Conservation (phyloP, 1,140 invertebrate genomes). For the Berghia stephanieae region DNA sequence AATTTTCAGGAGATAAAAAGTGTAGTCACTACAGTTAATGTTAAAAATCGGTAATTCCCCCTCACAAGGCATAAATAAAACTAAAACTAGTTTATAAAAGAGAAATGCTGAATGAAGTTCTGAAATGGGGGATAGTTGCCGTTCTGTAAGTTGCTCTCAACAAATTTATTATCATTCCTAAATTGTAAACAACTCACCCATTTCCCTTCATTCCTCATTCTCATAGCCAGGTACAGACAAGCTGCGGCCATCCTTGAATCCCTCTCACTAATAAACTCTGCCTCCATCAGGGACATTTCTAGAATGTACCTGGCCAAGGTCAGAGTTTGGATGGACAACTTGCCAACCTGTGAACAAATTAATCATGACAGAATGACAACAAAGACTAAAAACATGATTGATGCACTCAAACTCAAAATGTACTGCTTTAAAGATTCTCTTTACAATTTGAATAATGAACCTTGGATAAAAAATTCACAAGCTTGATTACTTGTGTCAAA, state of each 20-base stretch:
- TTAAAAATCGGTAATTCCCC: too few relatives aligned
- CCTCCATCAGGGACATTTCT: conserved; percentile 93
- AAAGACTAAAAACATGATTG: background rate
- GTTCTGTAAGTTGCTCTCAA: background rate
- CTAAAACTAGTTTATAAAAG: background rate
- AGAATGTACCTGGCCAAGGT: conserved; percentile 94
- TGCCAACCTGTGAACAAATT: conserved; percentile 77
- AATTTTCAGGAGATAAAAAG: too few relatives aligned
- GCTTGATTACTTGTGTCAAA: too few relatives aligned
- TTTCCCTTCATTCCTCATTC: conserved; percentile 77
- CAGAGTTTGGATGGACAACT: conserved; percentile 88
- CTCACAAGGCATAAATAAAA: background rate
- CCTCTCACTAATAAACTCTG: conserved; percentile 78
- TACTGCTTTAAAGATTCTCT: background rate
- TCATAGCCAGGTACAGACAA: conserved; percentile 83
- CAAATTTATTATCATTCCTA: too few relatives aligned
- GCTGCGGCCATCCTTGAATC: conserved; percentile 92
- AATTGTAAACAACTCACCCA: conserved; percentile 65
- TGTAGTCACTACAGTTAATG: too few relatives aligned
- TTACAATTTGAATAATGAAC: background rate
- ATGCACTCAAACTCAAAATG: background rate
- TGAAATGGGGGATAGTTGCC: background rate
- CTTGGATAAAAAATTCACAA: too few relatives aligned
- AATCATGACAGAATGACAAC: background rate
- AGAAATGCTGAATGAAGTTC: background rate